phyloP scores from a whole-genome alignment of 2,113 vertebrate species.

The Todiramphus chloris region DNA sequence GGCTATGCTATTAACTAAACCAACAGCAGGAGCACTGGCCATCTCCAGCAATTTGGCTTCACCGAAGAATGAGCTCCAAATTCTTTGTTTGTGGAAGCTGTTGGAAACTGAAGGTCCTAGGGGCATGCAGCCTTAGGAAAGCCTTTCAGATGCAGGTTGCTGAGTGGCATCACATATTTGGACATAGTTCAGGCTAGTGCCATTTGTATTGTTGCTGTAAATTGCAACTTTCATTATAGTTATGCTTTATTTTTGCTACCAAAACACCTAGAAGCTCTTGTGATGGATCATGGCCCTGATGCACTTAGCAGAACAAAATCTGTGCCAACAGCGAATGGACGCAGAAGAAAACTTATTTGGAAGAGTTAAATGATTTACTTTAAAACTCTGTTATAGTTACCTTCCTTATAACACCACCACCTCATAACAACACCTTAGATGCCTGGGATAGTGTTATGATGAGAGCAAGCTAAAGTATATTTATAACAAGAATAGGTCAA shows the following conservation, averaged over 20 bases:
- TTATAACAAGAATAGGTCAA: constrained; percentile 78
- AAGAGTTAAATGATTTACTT: constrained; percentile 66
- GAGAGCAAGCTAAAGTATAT: constrained; percentile 73
- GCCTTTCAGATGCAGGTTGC: not conserved
- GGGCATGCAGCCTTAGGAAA: not conserved
- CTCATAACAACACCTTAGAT: constrained; percentile 76
- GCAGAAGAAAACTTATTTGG: constrained; percentile 48
- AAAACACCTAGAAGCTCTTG: not conserved
- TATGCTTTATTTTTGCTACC: not conserved
- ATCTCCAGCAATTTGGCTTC: not conserved
- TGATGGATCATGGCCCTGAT: not conserved
- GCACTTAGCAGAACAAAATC: not conserved
- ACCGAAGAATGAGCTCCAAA: not conserved
- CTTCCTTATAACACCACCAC: constrained; percentile 61
- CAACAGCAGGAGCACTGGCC: not conserved
- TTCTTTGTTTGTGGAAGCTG: not conserved
- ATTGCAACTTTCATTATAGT: not conserved
- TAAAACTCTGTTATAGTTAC: constrained; percentile 63
- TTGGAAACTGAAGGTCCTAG: not conserved
- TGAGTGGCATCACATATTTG: not conserved
- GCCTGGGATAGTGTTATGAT: constrained; percentile 71
- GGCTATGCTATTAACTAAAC: not conserved
- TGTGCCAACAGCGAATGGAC: not conserved
- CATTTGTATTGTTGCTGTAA: not conserved
- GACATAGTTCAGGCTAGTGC: not conserved